Percentiles rank a stretch among this genome's conserved stretches.
phyloP scores from a whole-genome alignment of 2,113 vertebrate genomes.

The Seriola rivoliana region DNA sequence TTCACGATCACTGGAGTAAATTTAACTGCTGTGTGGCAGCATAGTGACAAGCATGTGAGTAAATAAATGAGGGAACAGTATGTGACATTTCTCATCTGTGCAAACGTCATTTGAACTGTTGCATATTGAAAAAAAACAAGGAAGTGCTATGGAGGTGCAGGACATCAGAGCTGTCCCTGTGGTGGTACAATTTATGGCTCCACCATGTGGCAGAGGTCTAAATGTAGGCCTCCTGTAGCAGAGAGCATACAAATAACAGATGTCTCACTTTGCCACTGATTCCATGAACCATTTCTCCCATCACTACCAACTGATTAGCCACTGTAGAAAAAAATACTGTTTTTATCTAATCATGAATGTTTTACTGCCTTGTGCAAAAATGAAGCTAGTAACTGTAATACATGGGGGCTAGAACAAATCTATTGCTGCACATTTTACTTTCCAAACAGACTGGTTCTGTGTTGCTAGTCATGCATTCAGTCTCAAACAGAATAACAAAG shows the following conservation, averaged over 20 bases:
- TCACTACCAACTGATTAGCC: background rate
- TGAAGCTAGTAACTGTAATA: no score
- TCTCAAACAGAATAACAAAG: no score
- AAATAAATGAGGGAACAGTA: background rate
- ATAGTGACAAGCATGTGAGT: background rate
- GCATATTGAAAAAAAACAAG: background rate
- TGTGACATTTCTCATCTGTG: background rate
- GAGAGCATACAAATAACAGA: background rate
- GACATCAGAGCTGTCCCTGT: background rate
- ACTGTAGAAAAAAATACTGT: background rate
- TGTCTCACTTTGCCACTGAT: slow-evolving; percentile 34
- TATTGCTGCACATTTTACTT: no score
- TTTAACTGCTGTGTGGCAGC: background rate
- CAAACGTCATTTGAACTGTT: background rate
- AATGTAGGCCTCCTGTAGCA: slow-evolving; percentile 1
- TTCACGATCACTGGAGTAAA: background rate
- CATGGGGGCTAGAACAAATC: no score
- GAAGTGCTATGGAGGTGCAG: background rate
- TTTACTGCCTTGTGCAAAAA: no score
- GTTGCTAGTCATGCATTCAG: no score
- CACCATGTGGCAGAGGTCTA: slow-evolving; percentile 59
- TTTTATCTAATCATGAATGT: no score
- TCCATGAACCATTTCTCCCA: background rate
- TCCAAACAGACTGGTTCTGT: no score
- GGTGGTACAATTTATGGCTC: slow-evolving; percentile 56